Evolutionary conservation across 2,113 vertebrate genomes (phyloP).

Genomic region (Onychorhynchus coronatus): DNA sequence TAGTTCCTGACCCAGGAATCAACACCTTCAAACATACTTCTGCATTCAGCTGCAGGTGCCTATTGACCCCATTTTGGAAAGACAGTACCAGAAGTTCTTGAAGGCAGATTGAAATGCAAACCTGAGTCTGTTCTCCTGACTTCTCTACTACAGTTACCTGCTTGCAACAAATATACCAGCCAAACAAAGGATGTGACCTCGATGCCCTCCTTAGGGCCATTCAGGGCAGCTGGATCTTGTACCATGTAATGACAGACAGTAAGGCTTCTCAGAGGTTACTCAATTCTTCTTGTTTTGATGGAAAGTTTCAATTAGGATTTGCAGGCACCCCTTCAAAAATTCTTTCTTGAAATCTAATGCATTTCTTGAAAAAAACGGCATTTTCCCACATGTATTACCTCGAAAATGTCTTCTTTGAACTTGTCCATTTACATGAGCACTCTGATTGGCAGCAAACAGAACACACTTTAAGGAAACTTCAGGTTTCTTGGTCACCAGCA

Average conservation of each 20-base stretch:
- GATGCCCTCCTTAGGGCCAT: not conserved
- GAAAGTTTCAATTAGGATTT: not conserved
- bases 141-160: not conserved
- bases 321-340: not conserved
- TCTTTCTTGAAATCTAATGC: not conserved
- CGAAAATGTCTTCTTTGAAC: not conserved
- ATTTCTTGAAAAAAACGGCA: not conserved
- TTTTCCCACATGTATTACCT: not conserved
- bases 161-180: not conserved
- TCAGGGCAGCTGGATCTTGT: not conserved
- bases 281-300: not conserved
- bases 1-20: not conserved
- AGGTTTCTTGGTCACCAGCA: not conserved
- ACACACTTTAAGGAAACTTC: not conserved
- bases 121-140: not conserved
- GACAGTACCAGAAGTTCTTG: not conserved
- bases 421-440: not conserved
- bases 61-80: not conserved
- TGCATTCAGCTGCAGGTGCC: not conserved
- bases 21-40: not conserved
- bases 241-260: not conserved
- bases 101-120: fast-evolving
- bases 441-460: not conserved
- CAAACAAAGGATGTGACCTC: not conserved
- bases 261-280: not conserved